Percentiles rank a stretch among this genome's conserved stretches.
These are phyloP conservation scores for Pediacus dermestoides DNA, from an alignment of 2,888 invertebrate species.

Conservation along the genomic window DNA sequence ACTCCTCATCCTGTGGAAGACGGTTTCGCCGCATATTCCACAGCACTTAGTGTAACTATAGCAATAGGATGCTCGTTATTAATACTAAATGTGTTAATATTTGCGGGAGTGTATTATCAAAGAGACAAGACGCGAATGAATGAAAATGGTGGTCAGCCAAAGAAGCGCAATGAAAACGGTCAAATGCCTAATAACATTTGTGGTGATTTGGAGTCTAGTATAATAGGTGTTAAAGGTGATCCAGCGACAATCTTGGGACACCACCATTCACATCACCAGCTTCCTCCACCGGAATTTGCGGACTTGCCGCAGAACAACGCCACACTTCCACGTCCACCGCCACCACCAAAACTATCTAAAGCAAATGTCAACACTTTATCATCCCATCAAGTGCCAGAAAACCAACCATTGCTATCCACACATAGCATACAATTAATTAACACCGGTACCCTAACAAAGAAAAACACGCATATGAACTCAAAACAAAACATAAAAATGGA, in stretches of 20 bases:
- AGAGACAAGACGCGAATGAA: conserved; percentile 76
- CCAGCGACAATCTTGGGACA: conserved; percentile 71
- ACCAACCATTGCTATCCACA: conserved; percentile 66
- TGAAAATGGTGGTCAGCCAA: conserved; percentile 54
- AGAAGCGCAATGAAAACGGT: conserved; percentile 77
- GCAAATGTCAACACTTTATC: conserved; percentile 54
- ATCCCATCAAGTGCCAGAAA: conserved; percentile 60
- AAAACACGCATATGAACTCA: conserved; percentile 64
- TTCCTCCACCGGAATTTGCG: conserved; percentile 80
- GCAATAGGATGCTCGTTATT: conserved; percentile 91
- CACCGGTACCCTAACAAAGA: conserved; percentile 73
- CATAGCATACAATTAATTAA: conserved; percentile 78
- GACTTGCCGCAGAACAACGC: conserved; percentile 72
- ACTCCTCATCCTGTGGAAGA: conserved; percentile 67
- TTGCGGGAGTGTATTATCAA: conserved; percentile 93
- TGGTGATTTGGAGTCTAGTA: conserved; percentile 70
- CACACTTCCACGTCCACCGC: conserved; percentile 71
- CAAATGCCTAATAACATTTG: conserved; percentile 87
- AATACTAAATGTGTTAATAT: conserved; percentile 88
- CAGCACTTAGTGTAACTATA: conserved; percentile 87
- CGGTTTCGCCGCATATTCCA: conserved; percentile 86
- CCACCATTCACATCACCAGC: conserved; percentile 74
- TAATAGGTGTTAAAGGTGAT: conserved; percentile 54
- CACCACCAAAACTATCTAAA: conserved; percentile 62
- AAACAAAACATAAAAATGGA: conserved; percentile 66